phyloP scores from a whole-genome alignment of 2,888 invertebrate species.

The Tanytarsus gracilentus region DNA sequence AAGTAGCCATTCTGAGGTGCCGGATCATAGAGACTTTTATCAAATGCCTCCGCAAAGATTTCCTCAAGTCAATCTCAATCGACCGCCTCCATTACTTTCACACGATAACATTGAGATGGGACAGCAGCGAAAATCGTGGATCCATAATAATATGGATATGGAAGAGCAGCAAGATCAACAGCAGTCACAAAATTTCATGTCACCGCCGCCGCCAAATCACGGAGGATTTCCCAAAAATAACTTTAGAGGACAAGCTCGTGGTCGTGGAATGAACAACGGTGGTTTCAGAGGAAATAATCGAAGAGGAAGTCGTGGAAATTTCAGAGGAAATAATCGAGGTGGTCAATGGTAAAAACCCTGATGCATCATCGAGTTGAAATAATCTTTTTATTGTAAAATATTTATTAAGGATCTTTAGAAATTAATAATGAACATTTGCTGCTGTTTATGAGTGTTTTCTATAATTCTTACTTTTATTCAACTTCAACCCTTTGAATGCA shows the following conservation, averaged over 20 bases:
- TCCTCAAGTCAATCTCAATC: slow-evolving; percentile 14
- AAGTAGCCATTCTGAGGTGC: neutral
- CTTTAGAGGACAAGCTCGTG: neutral
- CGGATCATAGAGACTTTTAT: slow-evolving; percentile 14
- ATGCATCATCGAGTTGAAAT: neutral
- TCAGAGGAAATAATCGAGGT: slow-evolving; percentile 9
- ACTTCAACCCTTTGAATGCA: too few species aligned
- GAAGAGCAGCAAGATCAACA: neutral
- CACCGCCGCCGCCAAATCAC: neutral
- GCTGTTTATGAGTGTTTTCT: too few species aligned
- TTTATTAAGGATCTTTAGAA: too few species aligned
- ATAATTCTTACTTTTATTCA: too few species aligned
- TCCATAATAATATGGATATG: neutral
- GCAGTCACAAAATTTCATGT: neutral
- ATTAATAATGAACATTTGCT: too few species aligned
- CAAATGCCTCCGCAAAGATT: slow-evolving; percentile 2
- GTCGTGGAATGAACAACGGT: neutral
- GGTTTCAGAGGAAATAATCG: neutral
- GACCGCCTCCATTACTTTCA: slow-evolving; percentile 14
- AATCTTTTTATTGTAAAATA: neutral
- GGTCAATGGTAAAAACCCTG: slow-evolving; percentile 12
- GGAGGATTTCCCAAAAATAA: neutral
- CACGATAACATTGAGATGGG: neutral
- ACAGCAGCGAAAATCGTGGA: slow-evolving; percentile 17
- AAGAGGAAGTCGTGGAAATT: neutral